Evolutionary conservation across 1,140 invertebrate genomes (phyloP).

Genomic region (Leucophenga varia): DNA sequence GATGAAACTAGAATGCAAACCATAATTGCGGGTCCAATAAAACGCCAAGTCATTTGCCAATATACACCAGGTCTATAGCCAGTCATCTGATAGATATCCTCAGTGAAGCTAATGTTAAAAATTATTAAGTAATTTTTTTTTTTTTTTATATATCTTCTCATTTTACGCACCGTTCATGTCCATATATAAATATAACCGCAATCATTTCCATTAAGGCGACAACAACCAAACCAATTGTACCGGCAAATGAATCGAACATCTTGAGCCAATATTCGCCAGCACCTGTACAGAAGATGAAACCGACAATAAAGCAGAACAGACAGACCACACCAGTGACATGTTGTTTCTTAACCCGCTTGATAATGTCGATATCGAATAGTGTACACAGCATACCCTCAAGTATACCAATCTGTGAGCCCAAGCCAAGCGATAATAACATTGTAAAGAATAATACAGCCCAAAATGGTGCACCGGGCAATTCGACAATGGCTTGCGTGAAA

Average conservation of each 20-base stretch:
- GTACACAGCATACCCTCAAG: conserved; percentile 92
- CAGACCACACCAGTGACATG: conserved; percentile 83
- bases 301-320: conserved; percentile 79
- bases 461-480: conserved; percentile 85
- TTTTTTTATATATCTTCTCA: too few relatives aligned
- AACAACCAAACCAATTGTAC: conserved; percentile 87
- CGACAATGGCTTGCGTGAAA: conserved; percentile 88
- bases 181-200: conserved; percentile 87
- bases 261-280: conserved; percentile 94
- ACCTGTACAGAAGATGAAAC: conserved; percentile 83
- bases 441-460: conserved; percentile 93
- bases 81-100: conserved; percentile 89
- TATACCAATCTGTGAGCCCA: conserved; percentile 90
- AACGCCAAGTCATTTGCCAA: conserved; percentile 89
- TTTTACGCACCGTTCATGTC: conserved; percentile 74
- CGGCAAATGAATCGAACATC: conserved; percentile 93
- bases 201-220: conserved; percentile 90
- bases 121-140: too few relatives aligned
- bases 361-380: conserved; percentile 88
- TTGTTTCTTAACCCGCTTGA: conserved; percentile 83
- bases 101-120: conserved; percentile 81
- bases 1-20: conserved; percentile 76
- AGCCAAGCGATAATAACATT: conserved; percentile 85
- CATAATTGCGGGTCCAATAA: conserved; percentile 83
- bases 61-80: conserved; percentile 79